Conservation (phyloP, 2,888 invertebrate species). For the Branchipolynoe longqiensis region DNA sequence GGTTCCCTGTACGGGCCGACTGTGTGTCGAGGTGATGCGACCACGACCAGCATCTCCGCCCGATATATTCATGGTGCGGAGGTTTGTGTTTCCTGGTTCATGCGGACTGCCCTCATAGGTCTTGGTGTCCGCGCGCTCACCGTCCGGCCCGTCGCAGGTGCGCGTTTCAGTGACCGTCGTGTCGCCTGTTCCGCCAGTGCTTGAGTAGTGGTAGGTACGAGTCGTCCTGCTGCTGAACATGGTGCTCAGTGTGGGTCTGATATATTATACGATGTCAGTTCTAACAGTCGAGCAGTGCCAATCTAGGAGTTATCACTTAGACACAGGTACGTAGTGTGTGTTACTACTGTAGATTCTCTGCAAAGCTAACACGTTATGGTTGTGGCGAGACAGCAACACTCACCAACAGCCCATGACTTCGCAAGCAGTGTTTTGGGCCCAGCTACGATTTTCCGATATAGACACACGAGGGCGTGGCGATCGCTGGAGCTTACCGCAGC, state of each 20-base stretch:
- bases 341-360: no score
- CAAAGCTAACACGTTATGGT: no score
- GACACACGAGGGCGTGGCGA: no score
- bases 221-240: constrained; percentile 35
- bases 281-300: not conserved
- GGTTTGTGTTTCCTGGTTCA: not conserved
- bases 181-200: constrained; percentile 44
- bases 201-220: constrained; percentile 53
- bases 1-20: not conserved
- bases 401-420: no score
- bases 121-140: constrained; percentile 31
- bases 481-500: no score
- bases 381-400: no score
- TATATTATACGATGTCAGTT: constrained; percentile 10
- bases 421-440: no score
- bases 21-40: not conserved
- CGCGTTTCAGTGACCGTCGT: constrained; percentile 40
- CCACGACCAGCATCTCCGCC: not conserved
- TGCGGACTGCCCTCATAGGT: not conserved
- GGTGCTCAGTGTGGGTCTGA: not conserved
- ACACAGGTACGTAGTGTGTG: no score
- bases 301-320: no score
- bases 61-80: not conserved
- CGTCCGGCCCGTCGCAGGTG: constrained; percentile 55
- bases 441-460: no score